These are phyloP conservation scores for Cheilosia vulpina DNA, from an alignment of 2,888 invertebrate genomes.

Conservation along the genomic window DNA sequence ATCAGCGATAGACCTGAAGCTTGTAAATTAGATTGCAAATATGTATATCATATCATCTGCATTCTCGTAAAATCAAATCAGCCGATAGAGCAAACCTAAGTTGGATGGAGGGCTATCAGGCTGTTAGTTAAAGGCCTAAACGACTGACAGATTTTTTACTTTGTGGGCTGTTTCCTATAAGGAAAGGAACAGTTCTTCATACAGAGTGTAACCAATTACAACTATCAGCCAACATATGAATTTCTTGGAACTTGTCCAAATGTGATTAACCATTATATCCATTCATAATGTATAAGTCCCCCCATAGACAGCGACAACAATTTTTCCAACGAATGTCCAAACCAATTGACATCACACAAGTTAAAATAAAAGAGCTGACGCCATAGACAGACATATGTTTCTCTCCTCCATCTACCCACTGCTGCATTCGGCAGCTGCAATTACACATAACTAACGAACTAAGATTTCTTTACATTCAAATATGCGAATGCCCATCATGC, in stretches of 20 bases:
- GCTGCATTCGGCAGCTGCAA: conserved; percentile 31
- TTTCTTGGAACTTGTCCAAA: conserved; percentile 1
- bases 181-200: too few relatives aligned
- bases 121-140: too few relatives aligned
- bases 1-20: too few relatives aligned
- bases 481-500: conserved; percentile 15
- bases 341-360: conserved; percentile 34
- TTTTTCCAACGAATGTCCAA: conserved; percentile 23
- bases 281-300: conserved; percentile 7
- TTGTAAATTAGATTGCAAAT: too few relatives aligned
- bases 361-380: conserved; percentile 40
- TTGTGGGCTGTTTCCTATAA: too few relatives aligned
- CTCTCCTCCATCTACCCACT: neutral
- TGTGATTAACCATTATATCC: neutral
- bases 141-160: too few relatives aligned
- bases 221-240: neutral
- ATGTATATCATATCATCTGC: too few relatives aligned
- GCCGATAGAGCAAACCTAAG: too few relatives aligned
- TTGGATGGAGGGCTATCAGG: too few relatives aligned
- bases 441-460: conserved; percentile 19
- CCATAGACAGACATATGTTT: conserved; percentile 25
- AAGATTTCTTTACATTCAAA: conserved; percentile 12
- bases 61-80: too few relatives aligned
- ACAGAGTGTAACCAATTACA: too few relatives aligned
- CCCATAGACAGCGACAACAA: conserved; percentile 11